A percentile compares a stretch with the other conserved stretches of the same genome.
Conservation (phyloP, 2,113 vertebrate species). For the Bufo bufo region DNA sequence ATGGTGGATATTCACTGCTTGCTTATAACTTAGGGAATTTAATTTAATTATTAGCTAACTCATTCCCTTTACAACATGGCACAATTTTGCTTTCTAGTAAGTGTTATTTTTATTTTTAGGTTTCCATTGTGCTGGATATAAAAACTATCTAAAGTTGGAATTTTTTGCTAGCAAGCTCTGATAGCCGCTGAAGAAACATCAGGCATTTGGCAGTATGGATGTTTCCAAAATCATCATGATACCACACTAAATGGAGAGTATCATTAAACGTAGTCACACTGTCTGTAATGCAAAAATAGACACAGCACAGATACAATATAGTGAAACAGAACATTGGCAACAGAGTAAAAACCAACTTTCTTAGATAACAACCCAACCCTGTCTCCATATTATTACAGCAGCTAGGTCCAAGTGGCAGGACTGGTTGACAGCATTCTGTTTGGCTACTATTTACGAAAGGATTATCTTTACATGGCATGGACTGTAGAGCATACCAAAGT, state of each 20-base stretch:
- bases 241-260: background rate
- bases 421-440: background rate
- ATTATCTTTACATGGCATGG: background rate
- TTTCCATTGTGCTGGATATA: background rate
- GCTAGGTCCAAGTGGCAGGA: background rate
- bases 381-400: background rate
- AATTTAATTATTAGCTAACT: no score
- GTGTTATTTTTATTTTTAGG: background rate
- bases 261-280: constrained; percentile 14
- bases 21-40: no score
- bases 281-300: constrained; percentile 14
- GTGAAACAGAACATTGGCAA: constrained; percentile 12
- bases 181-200: background rate
- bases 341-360: background rate
- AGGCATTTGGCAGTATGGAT: background rate
- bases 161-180: background rate
- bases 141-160: background rate
- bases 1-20: no score
- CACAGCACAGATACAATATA: background rate
- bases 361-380: background rate
- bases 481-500: no score
- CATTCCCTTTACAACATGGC: no score
- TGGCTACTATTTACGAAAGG: background rate
- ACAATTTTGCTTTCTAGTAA: background rate
- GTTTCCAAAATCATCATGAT: constrained; percentile 12